Base-by-base conservation (phyloP, 1,140 invertebrate species). In the Ceratosolen solmsi region DNA sequence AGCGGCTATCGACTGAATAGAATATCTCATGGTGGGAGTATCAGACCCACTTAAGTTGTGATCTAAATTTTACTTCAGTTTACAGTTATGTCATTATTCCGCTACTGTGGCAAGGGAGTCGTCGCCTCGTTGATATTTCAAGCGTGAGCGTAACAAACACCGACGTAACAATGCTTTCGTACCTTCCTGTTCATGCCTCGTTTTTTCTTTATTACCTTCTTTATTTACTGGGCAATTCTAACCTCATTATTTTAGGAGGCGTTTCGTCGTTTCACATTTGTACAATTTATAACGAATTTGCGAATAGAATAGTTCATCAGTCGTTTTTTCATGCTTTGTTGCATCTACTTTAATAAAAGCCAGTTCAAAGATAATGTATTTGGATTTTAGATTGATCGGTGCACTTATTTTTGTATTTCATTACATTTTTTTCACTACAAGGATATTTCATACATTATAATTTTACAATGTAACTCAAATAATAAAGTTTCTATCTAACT, bases 61-160 rank as follows among this genome's bases (percentile, higher is more conserved):
- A 79, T 84, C 79, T 82, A 84, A 84, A 84, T 84, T 82, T 83
- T 77, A 79, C 63, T 76, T 54, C 54, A 46, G 7, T 83, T 80
- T 83, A 83, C 82, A 83, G 78, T 83, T 83, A 83, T 80, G 65
- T 76, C 73, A 77, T 80, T 83, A 76, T 77, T 75, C 41, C 54
- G 17, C 20, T 46, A 36, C 27, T 15, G 15, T 17, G 65, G 36
- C n/a, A 36, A 41, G 36, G 27, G 27, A 70, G 27, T 75, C 79
- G 51, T 75, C 79, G 51, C 74, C 80, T 82, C 51, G 73, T 77
- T 77, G 54, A 82, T 77, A 82, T 72, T 71, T 82, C 73, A 72
- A 82, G 68, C 80, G 65, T 72, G 68, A 77, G 65, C n/a, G 46
- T 76, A 75, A 81, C 72, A 75, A 81, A 81, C 51, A 58, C 58